Evolutionary conservation across 2,888 invertebrate genomes (phyloP).

Genomic region (Dascillus cervinus): DNA sequence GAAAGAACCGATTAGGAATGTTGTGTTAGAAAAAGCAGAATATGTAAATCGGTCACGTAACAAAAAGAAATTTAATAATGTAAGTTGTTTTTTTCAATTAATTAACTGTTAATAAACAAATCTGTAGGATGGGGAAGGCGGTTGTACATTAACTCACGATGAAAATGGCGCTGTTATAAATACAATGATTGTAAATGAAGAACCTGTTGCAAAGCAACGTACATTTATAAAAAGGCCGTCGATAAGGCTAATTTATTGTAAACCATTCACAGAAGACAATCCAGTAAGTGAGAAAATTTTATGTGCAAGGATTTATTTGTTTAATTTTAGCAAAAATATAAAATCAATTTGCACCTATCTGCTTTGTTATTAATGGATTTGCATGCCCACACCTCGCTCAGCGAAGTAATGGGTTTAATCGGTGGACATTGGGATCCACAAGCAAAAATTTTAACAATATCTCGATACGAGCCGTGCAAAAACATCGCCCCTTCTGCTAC

Average conservation of each 20-base stretch:
- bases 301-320: slow-evolving; percentile 9
- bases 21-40: slow-evolving; percentile 10
- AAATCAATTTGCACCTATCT: slow-evolving; percentile 50
- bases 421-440: slow-evolving; percentile 49
- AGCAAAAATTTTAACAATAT: slow-evolving; percentile 40
- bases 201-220: slow-evolving; percentile 38
- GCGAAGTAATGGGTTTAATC: slow-evolving; percentile 68
- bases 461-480: slow-evolving; percentile 54
- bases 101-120: background rate
- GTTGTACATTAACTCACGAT: slow-evolving; percentile 57
- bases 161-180: slow-evolving; percentile 50
- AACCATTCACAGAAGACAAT: slow-evolving; percentile 48
- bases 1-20: slow-evolving; percentile 6
- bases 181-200: slow-evolving; percentile 39
- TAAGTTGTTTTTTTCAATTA: slow-evolving; percentile 26
- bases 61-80: slow-evolving; percentile 48
- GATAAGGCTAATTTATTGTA: slow-evolving; percentile 54
- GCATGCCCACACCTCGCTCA: slow-evolving; percentile 61
- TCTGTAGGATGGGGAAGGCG: slow-evolving; percentile 52
- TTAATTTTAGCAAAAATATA: slow-evolving; percentile 52
- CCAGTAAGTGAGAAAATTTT: slow-evolving; percentile 42
- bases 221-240: slow-evolving; percentile 40
- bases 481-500: slow-evolving; percentile 56
- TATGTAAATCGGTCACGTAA: slow-evolving; percentile 30
- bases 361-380: slow-evolving; percentile 59